A percentile compares a stretch with the other conserved stretches of the same genome.
Conservation (phyloP, 2,888 invertebrate species). For the Masnerella sp. region DNA sequence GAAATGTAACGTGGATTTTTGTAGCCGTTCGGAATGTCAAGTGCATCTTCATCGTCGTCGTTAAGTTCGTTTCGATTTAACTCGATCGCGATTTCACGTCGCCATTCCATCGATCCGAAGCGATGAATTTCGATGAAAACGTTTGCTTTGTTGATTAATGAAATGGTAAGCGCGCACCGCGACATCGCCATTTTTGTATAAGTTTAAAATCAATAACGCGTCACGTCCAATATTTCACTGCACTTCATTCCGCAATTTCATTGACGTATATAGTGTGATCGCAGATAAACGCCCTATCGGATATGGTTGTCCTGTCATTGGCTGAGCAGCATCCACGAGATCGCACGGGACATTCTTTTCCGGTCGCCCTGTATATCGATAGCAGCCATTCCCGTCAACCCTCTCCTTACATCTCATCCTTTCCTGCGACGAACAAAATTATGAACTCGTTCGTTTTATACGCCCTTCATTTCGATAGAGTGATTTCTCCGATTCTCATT, state of each 20-base stretch:
- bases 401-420: conserved; percentile 23
- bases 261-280: conserved; percentile 38
- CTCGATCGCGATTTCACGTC: conserved; percentile 18
- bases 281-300: conserved; percentile 24
- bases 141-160: conserved; percentile 19
- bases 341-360: conserved; percentile 19
- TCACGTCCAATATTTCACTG: conserved; percentile 38
- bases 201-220: conserved; percentile 38
- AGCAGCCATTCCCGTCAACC: conserved; percentile 25
- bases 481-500: conserved; percentile 10
- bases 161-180: conserved; percentile 8
- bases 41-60: conserved; percentile 21
- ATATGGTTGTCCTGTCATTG: conserved; percentile 32
- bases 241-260: conserved; percentile 35
- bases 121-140: conserved; percentile 6
- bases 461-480: conserved; percentile 7
- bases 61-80: conserved; percentile 26
- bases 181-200: conserved; percentile 22
- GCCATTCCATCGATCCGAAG: not conserved
- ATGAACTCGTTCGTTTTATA: conserved; percentile 28
- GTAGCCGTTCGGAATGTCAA: conserved; percentile 31
- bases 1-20: conserved; percentile 35
- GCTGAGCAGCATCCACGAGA: conserved; percentile 20
- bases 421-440: conserved; percentile 16
- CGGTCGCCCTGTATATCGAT: conserved; percentile 28